phyloP scores from a whole-genome alignment of 2,888 invertebrate species.

The Drosophila cyrtoloma region DNA sequence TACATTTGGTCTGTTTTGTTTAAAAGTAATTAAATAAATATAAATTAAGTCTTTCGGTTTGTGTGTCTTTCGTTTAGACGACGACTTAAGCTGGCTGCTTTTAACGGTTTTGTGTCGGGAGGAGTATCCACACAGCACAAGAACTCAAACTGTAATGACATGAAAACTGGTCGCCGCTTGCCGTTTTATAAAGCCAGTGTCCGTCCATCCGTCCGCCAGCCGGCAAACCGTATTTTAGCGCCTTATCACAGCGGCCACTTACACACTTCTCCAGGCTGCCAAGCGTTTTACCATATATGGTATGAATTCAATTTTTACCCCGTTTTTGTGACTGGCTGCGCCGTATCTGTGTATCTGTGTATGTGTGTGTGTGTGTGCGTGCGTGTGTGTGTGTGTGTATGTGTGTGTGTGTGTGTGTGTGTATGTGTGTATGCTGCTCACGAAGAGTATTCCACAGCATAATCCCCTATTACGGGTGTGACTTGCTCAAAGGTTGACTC shows the following conservation, averaged over 20 bases:
- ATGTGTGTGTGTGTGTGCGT: neutral
- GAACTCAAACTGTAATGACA: constrained; percentile 85
- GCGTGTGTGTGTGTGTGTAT: neutral
- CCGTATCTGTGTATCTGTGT: constrained; percentile 13
- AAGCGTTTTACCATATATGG: constrained; percentile 85
- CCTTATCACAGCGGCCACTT: constrained; percentile 77
- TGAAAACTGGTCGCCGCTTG: constrained; percentile 83
- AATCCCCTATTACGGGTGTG: constrained; percentile 49
- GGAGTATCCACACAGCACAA: constrained; percentile 84
- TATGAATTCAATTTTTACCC: constrained; percentile 82
- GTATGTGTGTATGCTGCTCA: constrained; percentile 24
- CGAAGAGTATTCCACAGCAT: constrained; percentile 49
- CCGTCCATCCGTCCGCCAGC: constrained; percentile 36
- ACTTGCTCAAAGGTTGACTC: constrained; percentile 41
- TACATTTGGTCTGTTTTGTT: constrained; percentile 83
- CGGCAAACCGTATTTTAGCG: constrained; percentile 66
- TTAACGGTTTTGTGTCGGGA: constrained; percentile 69
- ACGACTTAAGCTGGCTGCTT: constrained; percentile 75
- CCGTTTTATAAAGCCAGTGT: constrained; percentile 84
- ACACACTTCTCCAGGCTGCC: constrained; percentile 76
- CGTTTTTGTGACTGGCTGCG: constrained; percentile 28
- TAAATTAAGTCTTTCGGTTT: constrained; percentile 84
- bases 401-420: constrained; percentile 15
- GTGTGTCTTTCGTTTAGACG: constrained; percentile 74
- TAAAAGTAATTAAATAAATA: constrained; percentile 85